Percentiles rank a stretch among this genome's conserved stretches.
phyloP scores from a whole-genome alignment of 2,113 vertebrate species.

The Corydoras sp. region DNA sequence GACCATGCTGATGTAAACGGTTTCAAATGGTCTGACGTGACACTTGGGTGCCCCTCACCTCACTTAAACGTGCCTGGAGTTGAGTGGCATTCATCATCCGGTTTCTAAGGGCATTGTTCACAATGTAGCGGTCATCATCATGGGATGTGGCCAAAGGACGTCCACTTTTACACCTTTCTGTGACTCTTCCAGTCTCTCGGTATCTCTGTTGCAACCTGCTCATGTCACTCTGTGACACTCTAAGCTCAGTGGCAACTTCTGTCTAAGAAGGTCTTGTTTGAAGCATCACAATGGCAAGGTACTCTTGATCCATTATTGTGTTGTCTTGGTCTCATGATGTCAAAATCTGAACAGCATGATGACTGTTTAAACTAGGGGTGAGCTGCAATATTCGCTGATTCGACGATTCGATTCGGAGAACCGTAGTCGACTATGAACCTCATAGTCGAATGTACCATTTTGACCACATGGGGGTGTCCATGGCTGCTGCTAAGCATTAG shows the following conservation, averaged over 20 bases:
- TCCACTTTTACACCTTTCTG: neutral
- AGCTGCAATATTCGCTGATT: too few species aligned
- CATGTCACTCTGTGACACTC: neutral
- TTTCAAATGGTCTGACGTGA: conserved; percentile 3
- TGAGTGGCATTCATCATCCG: conserved; percentile 8
- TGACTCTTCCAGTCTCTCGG: neutral
- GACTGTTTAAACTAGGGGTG: neutral
- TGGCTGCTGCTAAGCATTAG: too few species aligned
- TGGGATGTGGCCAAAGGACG: neutral
- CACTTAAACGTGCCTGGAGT: neutral
- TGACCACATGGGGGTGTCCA: too few species aligned
- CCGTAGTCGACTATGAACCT: too few species aligned
- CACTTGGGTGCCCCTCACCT: neutral
- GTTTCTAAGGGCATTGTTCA: neutral
- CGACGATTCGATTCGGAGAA: too few species aligned
- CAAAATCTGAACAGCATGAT: conserved; percentile 12
- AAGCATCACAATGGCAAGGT: too few species aligned
- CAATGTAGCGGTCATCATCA: neutral
- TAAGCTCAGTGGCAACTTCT: neutral
- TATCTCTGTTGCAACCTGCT: conserved; percentile 1
- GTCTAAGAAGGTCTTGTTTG: conserved; percentile 6
- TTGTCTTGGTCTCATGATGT: neutral
- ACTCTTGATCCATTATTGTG: neutral
- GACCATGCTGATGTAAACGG: neutral
- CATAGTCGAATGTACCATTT: too few species aligned